phyloP scores from a whole-genome alignment of 2,113 vertebrate species.

The Psettodes erumei region DNA sequence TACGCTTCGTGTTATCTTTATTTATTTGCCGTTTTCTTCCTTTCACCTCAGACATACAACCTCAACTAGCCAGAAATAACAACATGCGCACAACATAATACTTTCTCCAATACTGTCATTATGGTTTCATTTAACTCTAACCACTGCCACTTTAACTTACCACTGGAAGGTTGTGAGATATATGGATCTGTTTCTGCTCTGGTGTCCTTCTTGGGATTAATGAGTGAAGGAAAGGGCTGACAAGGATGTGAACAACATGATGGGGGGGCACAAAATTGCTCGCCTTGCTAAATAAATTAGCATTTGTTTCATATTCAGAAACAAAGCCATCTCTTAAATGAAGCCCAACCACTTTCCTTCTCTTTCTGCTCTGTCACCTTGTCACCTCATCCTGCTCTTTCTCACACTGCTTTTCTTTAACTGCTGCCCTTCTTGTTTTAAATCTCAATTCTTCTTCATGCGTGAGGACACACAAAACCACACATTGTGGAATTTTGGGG shows the following conservation, averaged over 20 bases:
- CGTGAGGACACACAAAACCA: neutral
- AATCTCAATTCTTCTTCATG: neutral
- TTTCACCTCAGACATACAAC: neutral
- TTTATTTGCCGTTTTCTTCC: neutral
- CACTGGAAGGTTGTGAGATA: neutral
- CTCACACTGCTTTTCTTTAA: neutral
- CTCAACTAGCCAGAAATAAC: neutral
- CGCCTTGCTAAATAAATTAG: too few relatives aligned
- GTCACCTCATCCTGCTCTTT: neutral
- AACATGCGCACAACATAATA: too few relatives aligned
- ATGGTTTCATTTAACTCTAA: neutral
- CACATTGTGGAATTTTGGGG: neutral
- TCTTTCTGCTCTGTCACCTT: neutral
- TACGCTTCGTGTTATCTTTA: neutral
- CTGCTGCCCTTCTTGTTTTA: neutral
- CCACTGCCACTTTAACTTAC: neutral
- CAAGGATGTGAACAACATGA: neutral
- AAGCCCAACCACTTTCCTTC: neutral
- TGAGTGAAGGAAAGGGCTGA: neutral
- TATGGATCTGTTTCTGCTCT: neutral
- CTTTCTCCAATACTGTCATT: neutral
- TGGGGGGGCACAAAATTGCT: neutral
- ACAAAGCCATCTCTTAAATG: neutral
- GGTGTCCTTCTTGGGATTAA: neutral
- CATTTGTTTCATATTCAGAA: constrained; percentile 8